Evolutionary conservation across 2,797 vertebrate species (phyloP), one percentile per base, ranked within the genome.

Genomic region (Coccyzus lansbergi): DNA sequence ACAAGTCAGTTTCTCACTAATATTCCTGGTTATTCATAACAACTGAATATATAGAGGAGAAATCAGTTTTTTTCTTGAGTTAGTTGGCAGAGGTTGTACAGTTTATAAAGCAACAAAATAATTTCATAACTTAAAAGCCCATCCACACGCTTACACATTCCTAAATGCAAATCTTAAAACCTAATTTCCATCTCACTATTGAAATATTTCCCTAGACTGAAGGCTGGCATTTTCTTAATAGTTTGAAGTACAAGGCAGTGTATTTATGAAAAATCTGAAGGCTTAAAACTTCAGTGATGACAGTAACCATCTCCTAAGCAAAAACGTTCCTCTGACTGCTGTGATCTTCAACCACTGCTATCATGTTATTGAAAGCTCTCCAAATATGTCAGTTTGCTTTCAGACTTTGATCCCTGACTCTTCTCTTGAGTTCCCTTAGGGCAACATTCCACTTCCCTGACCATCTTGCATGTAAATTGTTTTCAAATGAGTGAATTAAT

Each of bases 401-500:
- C 85, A 72, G 22, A 34, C 91, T 96, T 95, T 83, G 87, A 92
- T 95, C 89, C 82, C 44, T 68, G 74, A 56, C 70, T 93, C 77
- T 85, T 83, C 78, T 81, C 79, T 78, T 48, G n/a, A 67, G 85
- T 70, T 94, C 70, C 92, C 85, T 36, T 68, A 67, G 80, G 91
- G 92, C 77, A 83, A 31, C 74, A 91, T 94, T 95, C 87, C 91
- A 86, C 83, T 86, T 92, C 91, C 70, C 87, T 93, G 80, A 80
- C 89, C 87, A 82, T 91, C 83, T 63, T 91, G 70, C 88, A 92
- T 93, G 94, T 92, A 97, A 95, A 95, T 96, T 92, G 85, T 93
- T 95, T 96, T 95, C 92, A 96, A 95, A 95, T 86, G 92, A 93
- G 77, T 88, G 91, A 95, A 97, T 92, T 94, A 95, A 95, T 95